Conservation (phyloP, 2,888 invertebrate genomes). For the Cabera pusaria region DNA sequence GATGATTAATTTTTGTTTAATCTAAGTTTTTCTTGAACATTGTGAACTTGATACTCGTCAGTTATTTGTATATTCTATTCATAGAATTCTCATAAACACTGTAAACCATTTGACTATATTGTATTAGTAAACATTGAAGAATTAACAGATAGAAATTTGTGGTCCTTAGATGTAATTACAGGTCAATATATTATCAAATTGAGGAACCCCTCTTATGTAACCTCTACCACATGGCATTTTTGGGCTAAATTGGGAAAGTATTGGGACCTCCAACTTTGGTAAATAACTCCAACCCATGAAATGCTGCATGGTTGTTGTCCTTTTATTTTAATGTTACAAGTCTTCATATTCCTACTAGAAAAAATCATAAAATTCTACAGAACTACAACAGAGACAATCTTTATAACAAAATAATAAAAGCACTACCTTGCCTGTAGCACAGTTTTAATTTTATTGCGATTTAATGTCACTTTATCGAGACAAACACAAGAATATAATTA, state of each 20-base stretch:
- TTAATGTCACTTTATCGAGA: no score
- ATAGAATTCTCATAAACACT: slow-evolving; percentile 18
- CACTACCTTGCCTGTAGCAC: no score
- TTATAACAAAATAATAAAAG: no score
- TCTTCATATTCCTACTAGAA: slow-evolving; percentile 10
- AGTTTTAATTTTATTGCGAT: no score
- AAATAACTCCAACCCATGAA: slow-evolving; percentile 48
- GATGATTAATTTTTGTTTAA: slow-evolving; percentile 29
- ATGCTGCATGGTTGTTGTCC: slow-evolving; percentile 40
- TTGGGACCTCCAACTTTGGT: slow-evolving; percentile 65
- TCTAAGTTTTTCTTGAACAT: slow-evolving; percentile 16
- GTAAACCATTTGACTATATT: slow-evolving; percentile 17
- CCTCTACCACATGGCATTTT: slow-evolving; percentile 53
- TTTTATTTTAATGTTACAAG: slow-evolving; percentile 15
- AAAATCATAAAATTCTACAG: no score
- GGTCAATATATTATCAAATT: slow-evolving; percentile 53
- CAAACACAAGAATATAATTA: no score
- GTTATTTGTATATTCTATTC: slow-evolving; percentile 22
- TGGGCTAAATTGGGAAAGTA: slow-evolving; percentile 71
- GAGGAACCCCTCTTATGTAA: slow-evolving; percentile 46
- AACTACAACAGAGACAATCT: no score
- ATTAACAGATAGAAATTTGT: slow-evolving; percentile 24
- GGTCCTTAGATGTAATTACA: slow-evolving; percentile 68
- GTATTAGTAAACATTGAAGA: slow-evolving; percentile 12
- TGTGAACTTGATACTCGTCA: slow-evolving; percentile 26